Evolutionary conservation across 2,797 vertebrate species (phyloP).

Genomic region (Ciconia nigra): DNA sequence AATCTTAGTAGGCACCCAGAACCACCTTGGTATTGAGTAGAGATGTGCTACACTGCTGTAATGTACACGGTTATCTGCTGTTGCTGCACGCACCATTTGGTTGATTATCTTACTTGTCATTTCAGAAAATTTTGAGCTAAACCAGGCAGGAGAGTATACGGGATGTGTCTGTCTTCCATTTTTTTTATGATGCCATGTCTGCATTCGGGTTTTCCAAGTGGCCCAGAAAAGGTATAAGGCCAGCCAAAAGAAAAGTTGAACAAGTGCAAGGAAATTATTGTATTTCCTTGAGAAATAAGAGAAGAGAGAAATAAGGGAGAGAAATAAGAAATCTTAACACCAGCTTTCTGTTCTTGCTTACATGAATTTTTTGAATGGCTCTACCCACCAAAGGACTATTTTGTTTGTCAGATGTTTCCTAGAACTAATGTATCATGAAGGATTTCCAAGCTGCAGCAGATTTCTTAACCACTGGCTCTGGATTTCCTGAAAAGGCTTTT

Average conservation of each 20-base stretch:
- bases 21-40: background rate
- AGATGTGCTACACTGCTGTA: background rate
- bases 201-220: background rate
- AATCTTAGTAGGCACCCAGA: background rate
- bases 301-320: no score
- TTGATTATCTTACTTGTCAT: background rate
- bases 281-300: no score
- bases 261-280: background rate
- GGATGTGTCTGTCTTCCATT: background rate
- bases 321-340: background rate
- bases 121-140: background rate
- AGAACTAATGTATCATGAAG: background rate
- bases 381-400: background rate
- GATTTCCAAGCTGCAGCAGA: background rate
- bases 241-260: background rate
- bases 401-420: background rate
- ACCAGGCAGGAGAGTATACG: background rate
- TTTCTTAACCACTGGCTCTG: background rate
- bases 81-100: background rate
- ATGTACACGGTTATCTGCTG: rapidly evolving
- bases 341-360: background rate
- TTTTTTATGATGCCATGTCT: background rate
- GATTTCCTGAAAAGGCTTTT: background rate
- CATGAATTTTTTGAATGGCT: background rate
- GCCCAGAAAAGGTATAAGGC: background rate